Evolutionary conservation across 2,797 vertebrate species (phyloP).

Genomic region (Propithecus deckenii): DNA sequence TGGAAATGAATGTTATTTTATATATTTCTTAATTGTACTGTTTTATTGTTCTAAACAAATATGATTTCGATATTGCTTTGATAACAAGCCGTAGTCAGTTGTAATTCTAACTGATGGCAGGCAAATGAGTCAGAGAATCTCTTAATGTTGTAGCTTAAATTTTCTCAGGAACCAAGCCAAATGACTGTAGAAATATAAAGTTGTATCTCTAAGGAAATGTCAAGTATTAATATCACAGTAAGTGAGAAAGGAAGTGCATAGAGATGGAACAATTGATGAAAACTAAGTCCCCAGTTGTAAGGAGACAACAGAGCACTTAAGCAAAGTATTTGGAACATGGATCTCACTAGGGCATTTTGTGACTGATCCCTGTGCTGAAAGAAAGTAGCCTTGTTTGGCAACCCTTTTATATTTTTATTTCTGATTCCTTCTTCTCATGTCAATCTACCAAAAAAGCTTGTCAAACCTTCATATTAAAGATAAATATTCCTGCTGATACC

Average conservation of each 20-base stretch:
- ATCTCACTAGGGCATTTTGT: neutral
- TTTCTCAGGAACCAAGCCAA: conserved; percentile 78
- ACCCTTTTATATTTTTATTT: neutral
- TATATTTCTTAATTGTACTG: conserved; percentile 71
- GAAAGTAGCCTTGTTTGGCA: conserved; percentile 13
- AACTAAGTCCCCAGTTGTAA: conserved; percentile 21
- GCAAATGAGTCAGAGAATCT: conserved; percentile 72
- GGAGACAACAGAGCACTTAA: conserved; percentile 39
- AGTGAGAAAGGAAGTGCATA: conserved; percentile 66
- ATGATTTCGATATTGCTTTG: conserved; percentile 70
- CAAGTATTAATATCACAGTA: conserved; percentile 72
- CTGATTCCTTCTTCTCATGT: conserved; percentile 20
- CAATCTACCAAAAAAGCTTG: neutral
- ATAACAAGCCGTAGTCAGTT: conserved; percentile 74
- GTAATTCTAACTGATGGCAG: conserved; percentile 73
- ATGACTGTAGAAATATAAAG: conserved; percentile 66
- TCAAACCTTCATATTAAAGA: neutral
- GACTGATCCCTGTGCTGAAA: neutral
- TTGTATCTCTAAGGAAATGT: conserved; percentile 71
- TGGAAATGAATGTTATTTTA: conserved; percentile 74
- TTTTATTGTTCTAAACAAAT: conserved; percentile 76
- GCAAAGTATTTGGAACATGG: neutral
- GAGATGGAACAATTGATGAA: conserved; percentile 55
- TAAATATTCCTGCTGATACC: neutral
- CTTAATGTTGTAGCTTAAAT: conserved; percentile 67